Percentiles rank a stretch among this genome's conserved stretches.
Conservation (phyloP, 1,140 invertebrate genomes). For the Contarinia nasturtii region DNA sequence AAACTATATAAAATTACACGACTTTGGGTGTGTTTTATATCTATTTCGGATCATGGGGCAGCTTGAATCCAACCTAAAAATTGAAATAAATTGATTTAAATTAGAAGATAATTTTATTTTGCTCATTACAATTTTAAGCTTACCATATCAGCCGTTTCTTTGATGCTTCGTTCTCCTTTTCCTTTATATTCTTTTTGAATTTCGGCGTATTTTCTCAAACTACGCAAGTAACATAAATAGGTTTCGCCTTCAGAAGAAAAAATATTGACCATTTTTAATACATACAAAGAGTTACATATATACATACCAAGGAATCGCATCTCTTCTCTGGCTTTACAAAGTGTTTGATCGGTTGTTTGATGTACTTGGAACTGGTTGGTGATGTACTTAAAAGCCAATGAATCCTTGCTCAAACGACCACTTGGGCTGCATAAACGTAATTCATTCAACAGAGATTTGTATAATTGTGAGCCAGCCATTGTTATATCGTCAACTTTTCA, state of each 20-base stretch:
- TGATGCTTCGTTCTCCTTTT: slow-evolving; percentile 50
- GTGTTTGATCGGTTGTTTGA: slow-evolving; percentile 53
- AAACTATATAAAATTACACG: not conserved
- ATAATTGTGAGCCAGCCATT: slow-evolving; percentile 11
- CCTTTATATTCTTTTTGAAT: slow-evolving; percentile 51
- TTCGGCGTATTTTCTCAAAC: slow-evolving; percentile 41
- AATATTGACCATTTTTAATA: no score
- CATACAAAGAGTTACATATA: no score
- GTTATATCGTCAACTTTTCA: slow-evolving; percentile 3
- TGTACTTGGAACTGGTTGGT: slow-evolving; percentile 49
- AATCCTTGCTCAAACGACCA: slow-evolving; percentile 20
- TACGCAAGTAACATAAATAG: slow-evolving; percentile 54
- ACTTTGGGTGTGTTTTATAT: no score
- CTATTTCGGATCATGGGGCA: slow-evolving; percentile 1
- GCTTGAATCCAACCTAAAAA: no score
- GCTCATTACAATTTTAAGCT: no score
- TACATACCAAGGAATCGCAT: slow-evolving; percentile 31
- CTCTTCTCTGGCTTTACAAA: slow-evolving; percentile 63
- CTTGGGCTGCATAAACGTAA: slow-evolving; percentile 13
- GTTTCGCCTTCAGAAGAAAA: no score
- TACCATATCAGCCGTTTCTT: slow-evolving; percentile 61
- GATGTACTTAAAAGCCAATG: slow-evolving; percentile 32
- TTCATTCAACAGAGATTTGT: slow-evolving; percentile 17
- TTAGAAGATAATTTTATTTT: no score
- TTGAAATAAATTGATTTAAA: no score